A percentile compares a stretch with the other conserved stretches of the same genome.
phyloP scores from a whole-genome alignment of 2,797 vertebrate genomes.

The Channa striata region DNA sequence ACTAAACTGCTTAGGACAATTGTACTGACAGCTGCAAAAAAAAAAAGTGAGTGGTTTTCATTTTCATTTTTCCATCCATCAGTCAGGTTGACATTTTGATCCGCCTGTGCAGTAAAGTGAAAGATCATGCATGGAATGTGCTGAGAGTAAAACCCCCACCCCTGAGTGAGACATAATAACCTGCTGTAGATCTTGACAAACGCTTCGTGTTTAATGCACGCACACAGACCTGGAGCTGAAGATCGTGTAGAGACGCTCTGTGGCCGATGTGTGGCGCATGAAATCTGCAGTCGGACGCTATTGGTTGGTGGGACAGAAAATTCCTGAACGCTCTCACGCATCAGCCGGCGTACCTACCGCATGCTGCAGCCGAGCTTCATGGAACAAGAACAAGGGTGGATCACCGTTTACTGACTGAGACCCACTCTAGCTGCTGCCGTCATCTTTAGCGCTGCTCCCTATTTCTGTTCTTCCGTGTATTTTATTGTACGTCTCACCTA shows the following conservation, averaged over 20 bases:
- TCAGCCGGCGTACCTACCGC: conserved; percentile 74
- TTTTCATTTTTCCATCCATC: too few relatives aligned
- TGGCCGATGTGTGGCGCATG: conserved; percentile 40
- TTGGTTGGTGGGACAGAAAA: conserved; percentile 64
- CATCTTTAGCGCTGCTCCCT: conserved; percentile 25
- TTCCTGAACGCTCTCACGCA: conserved; percentile 72
- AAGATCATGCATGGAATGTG: too few relatives aligned
- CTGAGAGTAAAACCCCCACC: too few relatives aligned
- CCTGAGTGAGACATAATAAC: too few relatives aligned
- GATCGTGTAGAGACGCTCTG: background rate
- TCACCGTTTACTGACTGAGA: conserved; percentile 61
- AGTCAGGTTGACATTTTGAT: too few relatives aligned
- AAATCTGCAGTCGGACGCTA: conserved; percentile 48
- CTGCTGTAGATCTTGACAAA: too few relatives aligned
- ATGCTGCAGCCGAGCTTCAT: conserved; percentile 76
- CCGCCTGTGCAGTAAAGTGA: too few relatives aligned
- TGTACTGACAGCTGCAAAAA: too few relatives aligned
- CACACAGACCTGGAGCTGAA: background rate
- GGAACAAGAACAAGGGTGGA: conserved; percentile 75
- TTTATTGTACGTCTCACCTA: conserved; percentile 13
- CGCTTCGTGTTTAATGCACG: too few relatives aligned
- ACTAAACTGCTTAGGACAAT: too few relatives aligned
- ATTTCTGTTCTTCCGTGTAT: conserved; percentile 31
- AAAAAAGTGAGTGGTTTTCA: too few relatives aligned
- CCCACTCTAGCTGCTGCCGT: conserved; percentile 38